Evolutionary conservation across 2,797 vertebrate species (phyloP).

Genomic region (Loris lydekkerianus): DNA sequence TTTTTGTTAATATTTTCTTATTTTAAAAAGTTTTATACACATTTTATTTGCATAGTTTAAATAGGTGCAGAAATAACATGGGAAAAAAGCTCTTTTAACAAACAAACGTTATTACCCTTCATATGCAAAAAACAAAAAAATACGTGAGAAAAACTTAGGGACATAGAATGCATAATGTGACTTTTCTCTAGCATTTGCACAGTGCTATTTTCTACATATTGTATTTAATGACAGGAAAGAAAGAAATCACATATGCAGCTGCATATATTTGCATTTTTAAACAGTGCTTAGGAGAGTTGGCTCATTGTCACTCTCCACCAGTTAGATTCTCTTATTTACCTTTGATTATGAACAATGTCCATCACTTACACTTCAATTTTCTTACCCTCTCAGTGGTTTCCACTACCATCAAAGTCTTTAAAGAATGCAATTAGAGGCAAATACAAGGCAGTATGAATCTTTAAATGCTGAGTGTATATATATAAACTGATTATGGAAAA

Average conservation of each 20-base stretch:
- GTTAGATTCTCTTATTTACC: background rate
- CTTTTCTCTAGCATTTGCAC: background rate
- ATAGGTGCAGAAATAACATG: background rate
- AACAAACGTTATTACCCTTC: background rate
- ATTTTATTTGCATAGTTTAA: background rate
- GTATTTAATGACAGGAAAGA: slow-evolving; percentile 21
- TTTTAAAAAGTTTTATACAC: background rate
- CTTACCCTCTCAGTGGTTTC: background rate
- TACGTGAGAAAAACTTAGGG: background rate
- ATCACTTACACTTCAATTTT: background rate
- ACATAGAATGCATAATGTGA: background rate
- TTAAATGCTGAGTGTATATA: background rate
- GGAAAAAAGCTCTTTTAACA: background rate
- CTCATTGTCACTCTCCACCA: background rate
- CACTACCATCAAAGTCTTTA: background rate
- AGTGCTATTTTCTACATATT: slow-evolving; percentile 40
- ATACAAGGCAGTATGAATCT: background rate
- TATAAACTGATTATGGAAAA: background rate
- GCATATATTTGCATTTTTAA: slow-evolving; percentile 27
- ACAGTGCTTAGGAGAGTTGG: background rate
- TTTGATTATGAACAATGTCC: slow-evolving; percentile 44
- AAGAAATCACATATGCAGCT: background rate
- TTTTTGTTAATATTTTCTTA: background rate
- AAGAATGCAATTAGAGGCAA: slow-evolving; percentile 2
- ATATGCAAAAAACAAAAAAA: background rate